Base-by-base conservation (phyloP, 2,888 invertebrate species). In the Drosophila ezoana region DNA sequence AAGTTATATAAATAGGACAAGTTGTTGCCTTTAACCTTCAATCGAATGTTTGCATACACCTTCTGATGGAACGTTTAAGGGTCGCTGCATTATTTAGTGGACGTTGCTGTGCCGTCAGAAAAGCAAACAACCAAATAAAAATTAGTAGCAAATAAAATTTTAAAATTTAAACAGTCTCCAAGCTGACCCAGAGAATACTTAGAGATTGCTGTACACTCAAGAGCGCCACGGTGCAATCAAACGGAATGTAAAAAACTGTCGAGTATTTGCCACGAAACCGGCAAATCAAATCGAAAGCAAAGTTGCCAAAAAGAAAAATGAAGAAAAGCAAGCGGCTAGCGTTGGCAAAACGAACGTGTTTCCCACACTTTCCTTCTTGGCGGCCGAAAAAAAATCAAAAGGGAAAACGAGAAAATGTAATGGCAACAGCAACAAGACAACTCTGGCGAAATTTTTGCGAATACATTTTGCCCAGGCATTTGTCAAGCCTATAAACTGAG, bases 81-180 rank as follows among this genome's bases (percentile, higher is more conserved):
- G 48, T 11, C 18, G 35, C 23, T 64, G 72, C 65, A 72, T 76
- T 60, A 74, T 76, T 76, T 47, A 76, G 54, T 60, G 38, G 45
- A n/a, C 11, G 6, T n/a, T 4, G 28, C 16, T 16, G 16, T 13
- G 23, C n/a, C 20, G 11, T 41, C 28, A 20, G 23, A 20, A 52
- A 47, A 52, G 47, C 47, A 72, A 75, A 77, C 63, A 78, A 28
- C 43, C 60, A 68, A 78, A 61, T 68, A 60, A 44, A 63, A 78
- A 78, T 78, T 78, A 74, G 78, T 68, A 37, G 63, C 59, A 76
- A 76, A 78, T 73, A 78, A 61, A 73, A 77, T 64, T 64, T 68
- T 68, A 76, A 76, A 73, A 57, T 75, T 63, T 64, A 73, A 76
- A 53, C 68, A 73, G 68, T 38, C 52, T 8, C 23, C 52, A 48